Conservation (phyloP, 2,888 invertebrate species). For the Amiota minor region DNA sequence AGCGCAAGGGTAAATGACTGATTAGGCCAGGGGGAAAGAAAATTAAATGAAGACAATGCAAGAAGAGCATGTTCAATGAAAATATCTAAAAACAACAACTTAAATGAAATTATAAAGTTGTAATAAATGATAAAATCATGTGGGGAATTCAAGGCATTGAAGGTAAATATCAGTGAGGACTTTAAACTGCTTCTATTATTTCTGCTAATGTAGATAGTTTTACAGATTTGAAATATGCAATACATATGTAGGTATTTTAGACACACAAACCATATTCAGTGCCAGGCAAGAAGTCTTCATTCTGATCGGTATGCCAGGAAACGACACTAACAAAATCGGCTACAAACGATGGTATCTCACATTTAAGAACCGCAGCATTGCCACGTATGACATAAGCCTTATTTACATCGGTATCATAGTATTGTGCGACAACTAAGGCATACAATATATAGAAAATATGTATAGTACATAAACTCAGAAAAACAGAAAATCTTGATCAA, state of each 20-base stretch:
- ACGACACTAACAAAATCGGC: constrained; percentile 92
- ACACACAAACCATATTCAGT: constrained; percentile 72
- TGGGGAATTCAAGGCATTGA: too few relatives aligned
- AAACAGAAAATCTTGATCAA: constrained; percentile 32
- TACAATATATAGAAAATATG: background rate
- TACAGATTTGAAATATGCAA: too few relatives aligned
- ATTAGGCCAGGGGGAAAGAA: constrained; percentile 20
- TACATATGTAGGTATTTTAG: constrained; percentile 8
- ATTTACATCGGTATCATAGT: constrained; percentile 92
- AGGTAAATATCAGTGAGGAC: too few relatives aligned
- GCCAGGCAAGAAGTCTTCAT: constrained; percentile 72
- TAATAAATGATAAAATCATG: too few relatives aligned
- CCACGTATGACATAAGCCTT: constrained; percentile 92
- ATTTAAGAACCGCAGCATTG: constrained; percentile 90
- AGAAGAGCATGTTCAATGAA: background rate
- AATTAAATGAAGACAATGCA: background rate
- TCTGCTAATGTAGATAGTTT: too few relatives aligned
- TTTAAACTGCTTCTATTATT: too few relatives aligned
- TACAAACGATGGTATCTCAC: constrained; percentile 93
- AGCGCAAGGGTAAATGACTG: constrained; percentile 50
- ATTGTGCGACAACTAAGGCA: constrained; percentile 87
- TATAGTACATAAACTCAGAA: constrained; percentile 29
- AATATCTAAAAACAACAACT: too few relatives aligned
- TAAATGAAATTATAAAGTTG: too few relatives aligned
- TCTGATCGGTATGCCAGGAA: constrained; percentile 86